Evolutionary conservation across 2,113 vertebrate genomes (phyloP).

Genomic region (Aleadryas rufinucha): DNA sequence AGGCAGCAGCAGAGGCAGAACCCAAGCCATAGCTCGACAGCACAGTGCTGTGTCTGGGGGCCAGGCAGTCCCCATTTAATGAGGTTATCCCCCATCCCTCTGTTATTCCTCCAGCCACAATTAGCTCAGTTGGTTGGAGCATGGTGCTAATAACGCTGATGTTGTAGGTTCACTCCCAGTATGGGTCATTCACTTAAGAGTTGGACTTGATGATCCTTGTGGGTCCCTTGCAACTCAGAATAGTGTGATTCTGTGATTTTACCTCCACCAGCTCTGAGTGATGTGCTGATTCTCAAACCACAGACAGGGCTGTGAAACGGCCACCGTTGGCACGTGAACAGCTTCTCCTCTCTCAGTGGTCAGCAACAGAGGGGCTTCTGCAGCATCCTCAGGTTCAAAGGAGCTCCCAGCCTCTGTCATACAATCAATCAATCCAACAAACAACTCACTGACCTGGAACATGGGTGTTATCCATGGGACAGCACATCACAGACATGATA

Average conservation of each 20-base stretch:
- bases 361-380: neutral
- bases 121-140: neutral
- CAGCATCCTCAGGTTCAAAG: neutral
- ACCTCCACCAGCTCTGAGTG: neutral
- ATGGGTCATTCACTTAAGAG: neutral
- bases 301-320: neutral
- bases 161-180: neutral
- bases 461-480: neutral
- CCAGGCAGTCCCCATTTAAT: neutral
- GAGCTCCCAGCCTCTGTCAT: neutral
- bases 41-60: neutral
- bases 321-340: fast-evolving
- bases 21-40: neutral
- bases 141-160: neutral
- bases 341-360: neutral
- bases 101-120: neutral
- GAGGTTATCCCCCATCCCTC: neutral
- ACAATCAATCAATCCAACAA: neutral
- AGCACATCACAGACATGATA: neutral
- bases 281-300: neutral
- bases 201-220: neutral
- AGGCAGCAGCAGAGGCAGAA: neutral
- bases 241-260: neutral
- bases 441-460: neutral
- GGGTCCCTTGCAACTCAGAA: neutral